Conservation (phyloP, 2,888 invertebrate genomes). For the Dicycla oo region DNA sequence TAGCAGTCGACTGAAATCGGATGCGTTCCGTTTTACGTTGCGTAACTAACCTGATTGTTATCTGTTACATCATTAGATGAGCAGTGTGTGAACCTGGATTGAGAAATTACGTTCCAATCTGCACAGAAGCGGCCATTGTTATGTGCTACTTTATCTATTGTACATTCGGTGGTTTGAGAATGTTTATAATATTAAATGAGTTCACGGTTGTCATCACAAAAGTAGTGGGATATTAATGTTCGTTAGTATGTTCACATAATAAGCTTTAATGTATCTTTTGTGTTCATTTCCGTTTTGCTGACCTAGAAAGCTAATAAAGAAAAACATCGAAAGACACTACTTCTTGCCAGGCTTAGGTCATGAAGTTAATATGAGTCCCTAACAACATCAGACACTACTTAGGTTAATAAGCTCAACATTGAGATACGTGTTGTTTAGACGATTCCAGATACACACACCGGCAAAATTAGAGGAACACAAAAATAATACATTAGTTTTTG, state of each 20-base stretch:
- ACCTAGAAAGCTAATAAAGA: conserved; percentile 20
- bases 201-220: conserved; percentile 30
- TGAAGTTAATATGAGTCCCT: not conserved
- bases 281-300: conserved; percentile 32
- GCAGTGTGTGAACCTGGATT: conserved; percentile 64
- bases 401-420: too few species aligned
- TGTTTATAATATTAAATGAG: conserved; percentile 34
- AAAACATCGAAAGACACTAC: not conserved
- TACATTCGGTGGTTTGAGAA: conserved; percentile 41
- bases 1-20: conserved; percentile 50
- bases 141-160: conserved; percentile 35
- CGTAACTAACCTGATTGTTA: conserved; percentile 59
- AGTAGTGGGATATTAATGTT: conserved; percentile 25
- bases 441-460: too few species aligned
- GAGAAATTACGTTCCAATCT: conserved; percentile 51
- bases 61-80: conserved; percentile 60
- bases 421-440: too few species aligned
- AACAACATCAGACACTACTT: too few species aligned
- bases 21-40: conserved; percentile 61
- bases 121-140: conserved; percentile 51
- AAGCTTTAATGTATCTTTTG: conserved; percentile 40
- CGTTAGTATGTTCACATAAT: conserved; percentile 24
- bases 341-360: not conserved
- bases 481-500: too few species aligned
- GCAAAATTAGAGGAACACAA: too few species aligned